phyloP scores from a whole-genome alignment of 2,888 invertebrate species.

The Stenolophus ochropezus region DNA sequence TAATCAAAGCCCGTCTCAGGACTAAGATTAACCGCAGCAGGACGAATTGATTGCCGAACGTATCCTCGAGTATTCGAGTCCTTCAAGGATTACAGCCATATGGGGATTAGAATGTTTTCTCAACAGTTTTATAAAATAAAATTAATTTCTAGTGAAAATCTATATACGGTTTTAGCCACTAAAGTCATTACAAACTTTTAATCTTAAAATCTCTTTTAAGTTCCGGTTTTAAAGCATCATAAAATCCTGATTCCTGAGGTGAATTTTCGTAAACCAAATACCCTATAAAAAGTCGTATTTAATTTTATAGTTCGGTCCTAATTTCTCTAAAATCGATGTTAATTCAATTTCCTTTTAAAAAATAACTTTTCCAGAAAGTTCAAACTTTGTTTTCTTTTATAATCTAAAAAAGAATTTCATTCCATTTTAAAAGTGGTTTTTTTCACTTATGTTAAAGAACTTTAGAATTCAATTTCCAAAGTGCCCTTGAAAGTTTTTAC shows the following conservation, averaged over 20 bases:
- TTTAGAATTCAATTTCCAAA: neutral
- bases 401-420: conserved; percentile 2
- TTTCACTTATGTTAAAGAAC: neutral
- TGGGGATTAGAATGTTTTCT: neutral
- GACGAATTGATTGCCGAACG: neutral
- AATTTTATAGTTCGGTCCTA: neutral
- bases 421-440: neutral
- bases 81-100: neutral
- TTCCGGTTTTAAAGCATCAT: neutral
- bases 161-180: neutral
- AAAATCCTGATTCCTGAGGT: neutral
- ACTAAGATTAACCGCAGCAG: neutral
- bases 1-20: neutral
- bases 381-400: conserved; percentile 3
- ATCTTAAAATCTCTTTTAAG: neutral
- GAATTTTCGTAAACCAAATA: neutral
- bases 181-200: neutral
- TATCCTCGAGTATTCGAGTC: neutral
- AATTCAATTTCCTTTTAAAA: neutral
- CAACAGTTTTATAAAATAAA: too few species aligned
- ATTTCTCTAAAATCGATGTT: neutral
- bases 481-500: neutral
- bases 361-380: neutral
- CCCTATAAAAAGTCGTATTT: neutral
- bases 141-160: too few species aligned